phyloP scores from a whole-genome alignment of 2,797 vertebrate species.

The Danio albolineatus region DNA sequence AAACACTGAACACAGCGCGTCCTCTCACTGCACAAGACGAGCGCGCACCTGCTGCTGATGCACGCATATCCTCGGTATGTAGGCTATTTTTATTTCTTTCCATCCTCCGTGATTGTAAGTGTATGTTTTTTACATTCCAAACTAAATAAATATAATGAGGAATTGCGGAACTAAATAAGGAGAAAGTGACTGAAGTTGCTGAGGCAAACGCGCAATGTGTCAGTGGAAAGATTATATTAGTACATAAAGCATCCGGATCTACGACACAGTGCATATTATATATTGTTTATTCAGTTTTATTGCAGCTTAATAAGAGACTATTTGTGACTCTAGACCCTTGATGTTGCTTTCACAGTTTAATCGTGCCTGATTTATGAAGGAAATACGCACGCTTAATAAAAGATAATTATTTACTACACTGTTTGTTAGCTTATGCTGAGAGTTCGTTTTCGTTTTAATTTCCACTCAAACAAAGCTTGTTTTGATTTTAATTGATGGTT shows the following conservation, averaged over 20 bases:
- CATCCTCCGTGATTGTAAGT: background rate
- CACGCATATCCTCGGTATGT: constrained; percentile 18
- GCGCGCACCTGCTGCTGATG: background rate
- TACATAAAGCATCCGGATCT: background rate
- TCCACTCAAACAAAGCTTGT: background rate
- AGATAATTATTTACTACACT: background rate
- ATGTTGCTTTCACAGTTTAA: background rate
- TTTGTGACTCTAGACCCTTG: background rate
- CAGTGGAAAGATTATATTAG: background rate
- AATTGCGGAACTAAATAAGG: background rate
- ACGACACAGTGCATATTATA: background rate
- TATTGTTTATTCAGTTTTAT: background rate
- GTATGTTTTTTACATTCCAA: no score
- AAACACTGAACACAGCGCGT: background rate
- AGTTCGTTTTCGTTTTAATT: background rate
- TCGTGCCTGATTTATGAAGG: background rate
- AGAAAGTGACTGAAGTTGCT: background rate
- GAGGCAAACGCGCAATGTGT: background rate
- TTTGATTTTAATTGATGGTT: background rate
- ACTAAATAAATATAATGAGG: background rate
- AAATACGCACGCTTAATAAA: background rate
- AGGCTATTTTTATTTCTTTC: background rate
- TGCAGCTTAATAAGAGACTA: background rate
- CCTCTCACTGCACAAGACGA: background rate
- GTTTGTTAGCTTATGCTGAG: background rate